A percentile compares a stretch with the other conserved stretches of the same genome.
phyloP scores from a whole-genome alignment of 2,888 invertebrate genomes.

The Thyatira batis region DNA sequence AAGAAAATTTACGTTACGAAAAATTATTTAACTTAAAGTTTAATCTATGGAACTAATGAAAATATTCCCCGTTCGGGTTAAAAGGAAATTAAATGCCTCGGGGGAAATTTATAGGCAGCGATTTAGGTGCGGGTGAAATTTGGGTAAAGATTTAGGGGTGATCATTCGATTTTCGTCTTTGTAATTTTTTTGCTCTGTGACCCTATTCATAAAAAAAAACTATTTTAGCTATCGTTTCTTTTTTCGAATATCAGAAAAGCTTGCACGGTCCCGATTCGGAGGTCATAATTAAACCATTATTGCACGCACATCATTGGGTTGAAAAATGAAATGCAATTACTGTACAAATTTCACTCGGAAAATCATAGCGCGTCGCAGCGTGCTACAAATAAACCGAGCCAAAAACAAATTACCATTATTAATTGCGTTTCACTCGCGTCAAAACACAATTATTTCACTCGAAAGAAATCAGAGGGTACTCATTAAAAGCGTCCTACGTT shows the following conservation, averaged over 20 bases:
- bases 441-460: conserved; percentile 22
- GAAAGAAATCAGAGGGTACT: conserved; percentile 35
- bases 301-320: not conserved
- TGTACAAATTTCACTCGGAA: not conserved
- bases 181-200: not conserved
- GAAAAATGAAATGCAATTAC: not conserved
- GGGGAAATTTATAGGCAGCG: conserved; percentile 2
- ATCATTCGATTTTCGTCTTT: not conserved
- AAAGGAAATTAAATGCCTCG: conserved; percentile 14
- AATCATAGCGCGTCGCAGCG: too few species aligned
- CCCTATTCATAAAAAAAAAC: not conserved
- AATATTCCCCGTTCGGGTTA: not conserved
- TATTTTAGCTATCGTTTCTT: too few species aligned
- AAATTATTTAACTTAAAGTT: conserved; percentile 13
- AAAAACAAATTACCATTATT: conserved; percentile 8
- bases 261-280: too few species aligned
- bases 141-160: not conserved
- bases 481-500: conserved; percentile 33
- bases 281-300: too few species aligned
- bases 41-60: conserved; percentile 17
- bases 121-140: not conserved
- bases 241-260: too few species aligned
- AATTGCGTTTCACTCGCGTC: conserved; percentile 5
- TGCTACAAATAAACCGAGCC: not conserved
- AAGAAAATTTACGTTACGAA: not conserved